phyloP scores from a whole-genome alignment of 2,113 vertebrate genomes.

The Meleagris gallopavo region DNA sequence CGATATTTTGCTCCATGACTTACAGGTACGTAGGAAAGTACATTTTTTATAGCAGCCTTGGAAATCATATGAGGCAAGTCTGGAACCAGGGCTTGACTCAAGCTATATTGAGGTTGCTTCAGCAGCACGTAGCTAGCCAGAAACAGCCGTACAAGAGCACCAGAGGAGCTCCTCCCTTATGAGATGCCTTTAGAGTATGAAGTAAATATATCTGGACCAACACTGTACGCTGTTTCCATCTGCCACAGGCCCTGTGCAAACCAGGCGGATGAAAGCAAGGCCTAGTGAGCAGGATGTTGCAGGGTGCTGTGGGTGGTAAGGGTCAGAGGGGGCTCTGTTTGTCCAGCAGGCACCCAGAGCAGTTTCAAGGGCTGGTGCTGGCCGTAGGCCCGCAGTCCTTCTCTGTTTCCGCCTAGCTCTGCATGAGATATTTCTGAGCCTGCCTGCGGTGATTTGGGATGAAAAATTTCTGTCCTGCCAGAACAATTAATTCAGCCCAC shows the following conservation, averaged over 20 bases:
- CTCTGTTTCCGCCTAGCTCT: accelerated
- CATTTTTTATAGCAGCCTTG: background rate
- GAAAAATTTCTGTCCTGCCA: slow-evolving; percentile 4
- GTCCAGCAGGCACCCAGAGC: accelerated
- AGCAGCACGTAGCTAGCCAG: background rate
- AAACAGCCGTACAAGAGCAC: background rate
- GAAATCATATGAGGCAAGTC: background rate
- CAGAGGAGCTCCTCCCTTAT: background rate
- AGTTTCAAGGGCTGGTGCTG: background rate
- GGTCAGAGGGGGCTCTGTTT: background rate
- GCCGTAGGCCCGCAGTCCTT: background rate
- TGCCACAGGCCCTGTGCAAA: background rate
- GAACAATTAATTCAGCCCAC: slow-evolving; percentile 33
- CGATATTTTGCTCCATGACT: background rate
- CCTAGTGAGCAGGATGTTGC: background rate
- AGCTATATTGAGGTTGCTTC: background rate
- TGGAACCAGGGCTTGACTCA: background rate
- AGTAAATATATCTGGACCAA: background rate
- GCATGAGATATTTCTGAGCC: background rate
- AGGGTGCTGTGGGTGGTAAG: background rate
- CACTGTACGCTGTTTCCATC: background rate
- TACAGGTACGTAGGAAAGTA: background rate
- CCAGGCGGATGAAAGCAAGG: background rate
- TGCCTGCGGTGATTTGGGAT: background rate
- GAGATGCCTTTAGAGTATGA: background rate